Conservation (phyloP, 2,888 invertebrate species). For the Invenusta paracnida region DNA sequence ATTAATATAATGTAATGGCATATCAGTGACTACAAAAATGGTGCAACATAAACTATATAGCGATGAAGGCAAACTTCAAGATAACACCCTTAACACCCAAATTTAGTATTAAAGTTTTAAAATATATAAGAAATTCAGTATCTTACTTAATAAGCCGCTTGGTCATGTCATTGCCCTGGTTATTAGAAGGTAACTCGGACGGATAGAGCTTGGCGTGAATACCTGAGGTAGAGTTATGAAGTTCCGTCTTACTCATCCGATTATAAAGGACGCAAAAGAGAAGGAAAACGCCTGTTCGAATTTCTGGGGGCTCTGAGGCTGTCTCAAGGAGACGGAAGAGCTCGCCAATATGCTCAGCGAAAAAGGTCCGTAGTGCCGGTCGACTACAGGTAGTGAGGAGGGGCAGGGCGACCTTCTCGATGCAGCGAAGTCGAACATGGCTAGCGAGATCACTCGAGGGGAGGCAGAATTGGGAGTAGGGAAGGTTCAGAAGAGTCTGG, state of each 20-base stretch:
- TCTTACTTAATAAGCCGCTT: neutral
- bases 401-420: neutral
- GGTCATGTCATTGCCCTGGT: neutral
- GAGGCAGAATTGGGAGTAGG: neutral
- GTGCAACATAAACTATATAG: too few species aligned
- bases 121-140: too few species aligned
- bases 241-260: neutral
- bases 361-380: neutral
- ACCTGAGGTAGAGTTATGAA: neutral
- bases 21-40: too few species aligned
- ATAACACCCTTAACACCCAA: too few species aligned
- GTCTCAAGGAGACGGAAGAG: neutral
- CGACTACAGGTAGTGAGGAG: neutral
- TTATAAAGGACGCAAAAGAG: neutral
- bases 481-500: neutral
- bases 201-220: neutral
- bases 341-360: neutral
- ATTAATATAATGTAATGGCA: too few species aligned
- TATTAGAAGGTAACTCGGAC: neutral
- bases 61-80: too few species aligned
- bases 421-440: neutral
- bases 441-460: neutral
- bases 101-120: too few species aligned
- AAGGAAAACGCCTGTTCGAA: neutral
- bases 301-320: neutral